Base-by-base conservation (phyloP, 2,888 invertebrate genomes). In the Melanchra persicariae region DNA sequence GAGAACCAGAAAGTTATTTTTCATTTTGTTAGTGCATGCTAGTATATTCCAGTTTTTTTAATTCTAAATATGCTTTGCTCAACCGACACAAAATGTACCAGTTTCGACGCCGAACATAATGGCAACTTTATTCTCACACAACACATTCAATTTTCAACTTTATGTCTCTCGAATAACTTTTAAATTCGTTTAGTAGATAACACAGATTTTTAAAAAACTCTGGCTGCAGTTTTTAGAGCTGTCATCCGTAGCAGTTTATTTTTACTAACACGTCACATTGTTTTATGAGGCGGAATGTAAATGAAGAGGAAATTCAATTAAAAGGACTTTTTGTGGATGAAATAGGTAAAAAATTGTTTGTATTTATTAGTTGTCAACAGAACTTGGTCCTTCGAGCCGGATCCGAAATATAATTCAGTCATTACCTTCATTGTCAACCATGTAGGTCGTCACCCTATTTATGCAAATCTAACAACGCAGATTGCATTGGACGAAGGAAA, bases 401-500 rank as follows among this genome's bases (percentile, higher is more conserved):
- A 34, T 43, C 19, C 30, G 26, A 40, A 24, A 37, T 37, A 65
- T 65, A 70, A 82, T 71, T 63, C 61, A 69, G 72, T 43, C 69
- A 69, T 75, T 73, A 75, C 51, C 55, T 57, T 45, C 9, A 37
- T 61, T 30, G 70, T 79, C 43, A 55, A 61, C 52, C 59, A 54
- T 65, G 43, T 45, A 30, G 37, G 55, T 59, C 51, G 49, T 67
- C 8, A 72, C 71, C 80, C 70, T 74, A 79, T 70, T 84, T 81
- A 86, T 84, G 77, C 66, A 79, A 85, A 87, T 83, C 64, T 68
- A 80, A 85, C 73, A 68, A 68, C 70, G 62, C 79, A 75, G 74
- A 82, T 86, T 78, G 77, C 70, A 73, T 58, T 49, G 47, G 30
- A 52, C 34, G 24, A 57, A 70, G 57, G 49, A 65, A 78, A 77